Base-by-base conservation (phyloP, 2,797 vertebrate genomes). In the Eulemur coronatus region DNA sequence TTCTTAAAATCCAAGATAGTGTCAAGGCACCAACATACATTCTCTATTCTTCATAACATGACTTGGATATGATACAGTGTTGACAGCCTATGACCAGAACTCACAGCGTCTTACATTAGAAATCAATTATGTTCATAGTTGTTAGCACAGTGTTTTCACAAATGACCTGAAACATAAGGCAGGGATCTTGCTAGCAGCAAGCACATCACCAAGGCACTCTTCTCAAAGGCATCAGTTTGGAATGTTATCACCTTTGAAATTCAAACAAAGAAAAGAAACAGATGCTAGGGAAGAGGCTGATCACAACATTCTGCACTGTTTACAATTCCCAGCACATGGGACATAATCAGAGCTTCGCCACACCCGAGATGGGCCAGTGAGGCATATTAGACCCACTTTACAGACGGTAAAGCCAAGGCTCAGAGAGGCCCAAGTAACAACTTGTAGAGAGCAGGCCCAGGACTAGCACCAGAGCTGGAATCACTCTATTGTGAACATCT, bases 1-100 rank as follows among this genome's bases (percentile, higher is more conserved):
- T 80, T 96, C 75, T 84, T 93, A 90, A 81, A 86, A 87, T 65
- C 41, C 26, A 90, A 70, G n/a, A 91, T 18, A 15, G 48, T 41
- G 28, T 48, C 80, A 38, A 79, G 43, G 17, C 28, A 92, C 35
- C 13, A 79, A 63, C 15, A 20, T 33, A 78, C 10, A 76, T 35
- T 55, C 41, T 50, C 22, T 84, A 50, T 50, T 80, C 61, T 57
- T 26, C 20, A 35, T 38, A 88, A 67, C 17, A 50, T 26, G 55
- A 46, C 35, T 81, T 0, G 76, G 43, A 87, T 14, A 33, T 17
- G 20, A 43, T n/a, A 55, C 11, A 35, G 18, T 1, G 8, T 55
- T 52, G n/a, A 85, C 14, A 48, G 30, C 38, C 82, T 82, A 55
- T 82, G 59, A 87, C 46, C 69, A 85, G 65, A 94, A 73, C 12